Evolutionary conservation across 2,113 vertebrate species (phyloP).

Genomic region (Takifugu flavidus): DNA sequence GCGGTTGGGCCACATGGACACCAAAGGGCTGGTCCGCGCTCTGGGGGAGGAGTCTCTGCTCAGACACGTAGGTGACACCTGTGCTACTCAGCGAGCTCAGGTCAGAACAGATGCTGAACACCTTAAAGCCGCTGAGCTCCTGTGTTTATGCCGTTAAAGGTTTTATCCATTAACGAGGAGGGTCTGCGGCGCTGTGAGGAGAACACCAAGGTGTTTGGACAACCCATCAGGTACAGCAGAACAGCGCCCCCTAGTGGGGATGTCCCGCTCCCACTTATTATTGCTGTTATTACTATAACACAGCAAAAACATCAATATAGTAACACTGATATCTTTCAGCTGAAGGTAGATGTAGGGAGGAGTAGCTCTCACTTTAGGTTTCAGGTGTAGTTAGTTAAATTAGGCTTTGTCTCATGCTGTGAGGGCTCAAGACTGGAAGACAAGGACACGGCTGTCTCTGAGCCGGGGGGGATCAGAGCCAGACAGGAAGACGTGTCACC

Average conservation of each 20-base stretch:
- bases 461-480: slow-evolving; percentile 24
- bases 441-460: slow-evolving; percentile 14
- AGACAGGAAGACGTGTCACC: slow-evolving; percentile 28
- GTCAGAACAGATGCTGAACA: neutral
- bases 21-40: slow-evolving; percentile 90
- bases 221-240: slow-evolving; percentile 86
- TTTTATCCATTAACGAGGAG: slow-evolving; percentile 95
- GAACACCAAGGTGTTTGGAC: slow-evolving; percentile 93
- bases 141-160: slow-evolving; percentile 64
- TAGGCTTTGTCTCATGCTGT: too few species aligned
- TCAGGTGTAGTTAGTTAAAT: too few species aligned
- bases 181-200: slow-evolving; percentile 92
- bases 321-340: neutral
- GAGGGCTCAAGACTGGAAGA: too few species aligned
- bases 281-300: too few species aligned
- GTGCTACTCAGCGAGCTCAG: neutral
- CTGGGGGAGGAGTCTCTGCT: slow-evolving; percentile 95
- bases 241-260: too few species aligned
- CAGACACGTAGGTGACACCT: slow-evolving; percentile 81
- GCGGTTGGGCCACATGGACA: slow-evolving; percentile 94
- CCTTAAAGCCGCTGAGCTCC: slow-evolving; percentile 1
- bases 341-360: neutral
- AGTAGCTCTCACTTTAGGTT: neutral
- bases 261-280: too few species aligned
- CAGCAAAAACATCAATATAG: too few species aligned